These are phyloP conservation scores for Thomomys bottae DNA, from an alignment of 2,113 vertebrate species.

Conservation along the genomic window DNA sequence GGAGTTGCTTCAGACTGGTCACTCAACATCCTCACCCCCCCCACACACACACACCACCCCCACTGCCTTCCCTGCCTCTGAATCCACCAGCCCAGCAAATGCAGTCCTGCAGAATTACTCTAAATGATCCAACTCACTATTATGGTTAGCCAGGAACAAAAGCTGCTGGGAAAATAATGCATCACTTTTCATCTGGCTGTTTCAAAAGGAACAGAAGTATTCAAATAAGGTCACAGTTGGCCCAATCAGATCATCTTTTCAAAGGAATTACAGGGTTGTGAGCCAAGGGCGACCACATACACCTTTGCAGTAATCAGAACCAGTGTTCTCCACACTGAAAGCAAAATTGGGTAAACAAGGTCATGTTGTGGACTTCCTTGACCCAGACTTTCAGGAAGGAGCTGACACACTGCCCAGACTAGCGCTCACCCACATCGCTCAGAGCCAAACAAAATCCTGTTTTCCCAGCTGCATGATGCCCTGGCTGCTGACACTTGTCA, in stretches of 20 bases:
- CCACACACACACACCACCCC: too few relatives aligned
- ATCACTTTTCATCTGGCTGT: slow-evolving; percentile 43
- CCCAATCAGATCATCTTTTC: slow-evolving; percentile 63
- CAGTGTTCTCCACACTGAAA: slow-evolving; percentile 56
- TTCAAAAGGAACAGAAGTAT: slow-evolving; percentile 53
- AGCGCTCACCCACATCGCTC: slow-evolving; percentile 72
- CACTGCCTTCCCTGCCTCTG: neutral
- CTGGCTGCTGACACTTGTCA: slow-evolving; percentile 37
- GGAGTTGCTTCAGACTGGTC: slow-evolving; percentile 44
- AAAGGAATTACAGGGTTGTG: slow-evolving; percentile 59
- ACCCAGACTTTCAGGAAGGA: slow-evolving; percentile 75
- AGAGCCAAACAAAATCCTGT: slow-evolving; percentile 69
- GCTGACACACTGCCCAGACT: slow-evolving; percentile 78
- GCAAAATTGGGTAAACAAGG: slow-evolving; percentile 76
- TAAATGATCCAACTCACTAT: slow-evolving; percentile 35
- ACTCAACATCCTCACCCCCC: neutral
- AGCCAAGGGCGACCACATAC: slow-evolving; percentile 60
- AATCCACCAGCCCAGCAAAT: slow-evolving; percentile 56
- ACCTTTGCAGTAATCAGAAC: slow-evolving; percentile 72
- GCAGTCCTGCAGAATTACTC: slow-evolving; percentile 6
- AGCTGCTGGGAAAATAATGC: slow-evolving; percentile 50
- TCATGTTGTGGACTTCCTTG: slow-evolving; percentile 69
- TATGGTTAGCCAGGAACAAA: slow-evolving; percentile 56
- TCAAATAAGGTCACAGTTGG: slow-evolving; percentile 54
- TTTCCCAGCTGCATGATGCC: slow-evolving; percentile 64